A percentile compares a stretch with the other conserved stretches of the same genome.
These are phyloP conservation scores for Xyliphius kryptos DNA, from an alignment of 2,113 vertebrate species.

Conservation along the genomic window DNA sequence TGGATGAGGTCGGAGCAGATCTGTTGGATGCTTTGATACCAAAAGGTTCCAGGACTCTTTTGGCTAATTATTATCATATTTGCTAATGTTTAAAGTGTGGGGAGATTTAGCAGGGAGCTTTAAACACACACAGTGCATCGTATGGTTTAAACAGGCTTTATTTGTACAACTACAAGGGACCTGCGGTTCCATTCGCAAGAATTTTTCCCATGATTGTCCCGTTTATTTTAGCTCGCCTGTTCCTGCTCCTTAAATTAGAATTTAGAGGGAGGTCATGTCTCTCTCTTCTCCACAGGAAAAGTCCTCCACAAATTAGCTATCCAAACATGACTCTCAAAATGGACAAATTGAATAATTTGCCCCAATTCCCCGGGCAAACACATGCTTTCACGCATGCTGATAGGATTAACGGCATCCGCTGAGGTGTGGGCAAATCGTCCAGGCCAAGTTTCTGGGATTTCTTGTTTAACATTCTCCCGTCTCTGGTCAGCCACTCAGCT, in stretches of 20 bases:
- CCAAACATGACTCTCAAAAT: slow-evolving; percentile 52
- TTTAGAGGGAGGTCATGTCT: slow-evolving; percentile 34
- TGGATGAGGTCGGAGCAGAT: neutral
- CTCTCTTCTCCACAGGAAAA: slow-evolving; percentile 49
- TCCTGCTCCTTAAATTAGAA: slow-evolving; percentile 34
- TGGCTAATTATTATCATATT: slow-evolving; percentile 24
- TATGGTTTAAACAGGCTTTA: slow-evolving; percentile 31
- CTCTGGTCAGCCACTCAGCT: slow-evolving; percentile 6
- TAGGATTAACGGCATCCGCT: slow-evolving; percentile 54
- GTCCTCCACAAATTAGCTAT: slow-evolving; percentile 50
- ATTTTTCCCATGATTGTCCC: slow-evolving; percentile 20
- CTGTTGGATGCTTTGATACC: neutral
- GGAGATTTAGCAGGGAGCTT: slow-evolving; percentile 27
- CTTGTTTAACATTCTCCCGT: slow-evolving; percentile 52
- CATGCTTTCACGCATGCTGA: slow-evolving; percentile 48
- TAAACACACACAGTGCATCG: slow-evolving; percentile 27
- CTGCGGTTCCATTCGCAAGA: slow-evolving; percentile 26
- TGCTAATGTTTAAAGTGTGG: slow-evolving; percentile 21
- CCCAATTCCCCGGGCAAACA: slow-evolving; percentile 56
- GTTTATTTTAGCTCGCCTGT: slow-evolving; percentile 41
- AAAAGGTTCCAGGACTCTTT: neutral
- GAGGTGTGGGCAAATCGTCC: slow-evolving; percentile 47
- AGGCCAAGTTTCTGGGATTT: slow-evolving; percentile 44
- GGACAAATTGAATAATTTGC: slow-evolving; percentile 58
- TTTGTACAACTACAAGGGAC: slow-evolving; percentile 32